Conservation (phyloP, 1,140 invertebrate genomes). For the Neodiprion lecontei region DNA sequence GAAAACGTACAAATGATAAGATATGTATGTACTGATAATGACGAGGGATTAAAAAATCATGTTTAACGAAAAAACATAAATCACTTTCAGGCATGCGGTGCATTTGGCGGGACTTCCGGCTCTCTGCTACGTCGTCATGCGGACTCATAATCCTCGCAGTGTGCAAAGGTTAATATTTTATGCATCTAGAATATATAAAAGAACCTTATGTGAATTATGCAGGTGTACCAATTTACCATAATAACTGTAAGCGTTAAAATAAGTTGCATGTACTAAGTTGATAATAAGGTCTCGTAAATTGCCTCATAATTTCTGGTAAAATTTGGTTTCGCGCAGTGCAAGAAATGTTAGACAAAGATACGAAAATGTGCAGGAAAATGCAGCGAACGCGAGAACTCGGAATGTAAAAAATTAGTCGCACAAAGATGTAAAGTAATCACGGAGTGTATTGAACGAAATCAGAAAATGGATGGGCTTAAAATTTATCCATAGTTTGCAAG, state of each 20-base stretch:
- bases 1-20: background rate
- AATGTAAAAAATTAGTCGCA: no score
- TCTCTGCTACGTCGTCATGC: constrained; percentile 76
- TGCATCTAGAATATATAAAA: constrained; percentile 20
- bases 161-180: constrained; percentile 68
- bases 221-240: constrained; percentile 26
- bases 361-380: no score
- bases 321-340: background rate
- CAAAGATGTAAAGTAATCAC: no score
- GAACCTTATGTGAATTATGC: constrained; percentile 24
- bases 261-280: constrained; percentile 3
- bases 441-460: no score
- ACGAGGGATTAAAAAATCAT: no score
- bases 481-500: no score
- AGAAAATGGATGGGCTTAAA: no score
- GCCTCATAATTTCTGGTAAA: background rate
- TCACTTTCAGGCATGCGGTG: constrained; percentile 73
- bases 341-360: no score
- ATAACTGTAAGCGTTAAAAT: constrained; percentile 4
- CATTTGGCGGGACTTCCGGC: constrained; percentile 78
- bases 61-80: background rate
- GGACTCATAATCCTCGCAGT: constrained; percentile 65
- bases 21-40: no score
- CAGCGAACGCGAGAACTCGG: no score
- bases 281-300: no score